Conservation (phyloP, 2,113 vertebrate genomes). For the Nanorana parkeri region DNA sequence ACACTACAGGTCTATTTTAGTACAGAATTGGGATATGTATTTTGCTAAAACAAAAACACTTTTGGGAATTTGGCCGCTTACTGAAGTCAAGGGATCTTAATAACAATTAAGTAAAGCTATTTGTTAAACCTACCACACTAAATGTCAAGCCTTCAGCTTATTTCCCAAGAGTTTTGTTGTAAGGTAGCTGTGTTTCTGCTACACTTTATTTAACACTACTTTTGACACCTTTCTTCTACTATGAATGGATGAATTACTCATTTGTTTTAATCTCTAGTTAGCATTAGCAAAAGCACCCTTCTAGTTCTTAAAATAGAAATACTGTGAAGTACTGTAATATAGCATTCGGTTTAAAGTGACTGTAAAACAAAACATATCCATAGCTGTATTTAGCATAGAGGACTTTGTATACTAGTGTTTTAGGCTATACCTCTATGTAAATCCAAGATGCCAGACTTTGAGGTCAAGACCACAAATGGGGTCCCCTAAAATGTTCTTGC, state of each 20-base stretch:
- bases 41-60: not conserved
- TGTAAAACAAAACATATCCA: no score
- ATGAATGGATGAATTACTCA: not conserved
- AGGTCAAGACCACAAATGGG: no score
- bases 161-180: constrained; percentile 28
- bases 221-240: not conserved
- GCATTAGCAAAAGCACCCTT: no score
- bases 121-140: constrained; percentile 28
- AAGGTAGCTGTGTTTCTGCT: not conserved
- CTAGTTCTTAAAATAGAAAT: no score
- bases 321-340: no score
- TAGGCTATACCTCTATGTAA: no score
- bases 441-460: no score
- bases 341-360: no score
- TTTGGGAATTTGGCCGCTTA: not conserved
- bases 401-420: no score
- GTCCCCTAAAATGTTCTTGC: no score
- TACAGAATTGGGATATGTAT: not conserved
- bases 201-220: constrained; percentile 6
- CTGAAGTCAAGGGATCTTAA: constrained; percentile 26
- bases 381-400: no score
- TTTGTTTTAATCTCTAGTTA: not conserved
- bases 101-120: constrained; percentile 9
- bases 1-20: no score
- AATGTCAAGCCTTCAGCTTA: constrained; percentile 36